Evolutionary conservation across 1,140 invertebrate species (phyloP).

Genomic region (Carposina sasakii): DNA sequence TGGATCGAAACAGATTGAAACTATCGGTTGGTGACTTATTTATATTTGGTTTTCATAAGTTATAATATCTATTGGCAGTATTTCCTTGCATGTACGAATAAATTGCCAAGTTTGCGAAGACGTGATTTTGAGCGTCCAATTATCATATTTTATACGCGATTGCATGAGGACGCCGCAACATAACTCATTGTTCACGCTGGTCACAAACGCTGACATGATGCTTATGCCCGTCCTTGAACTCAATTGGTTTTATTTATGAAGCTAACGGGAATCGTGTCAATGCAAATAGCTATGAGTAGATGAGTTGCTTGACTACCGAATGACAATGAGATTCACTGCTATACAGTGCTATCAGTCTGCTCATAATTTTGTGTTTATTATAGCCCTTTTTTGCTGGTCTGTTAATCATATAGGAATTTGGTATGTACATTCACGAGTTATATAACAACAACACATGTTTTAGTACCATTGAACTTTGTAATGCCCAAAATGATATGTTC

Average conservation of each 20-base stretch:
- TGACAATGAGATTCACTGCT: slow-evolving; percentile 26
- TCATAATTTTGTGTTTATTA: no score
- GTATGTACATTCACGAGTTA: no score
- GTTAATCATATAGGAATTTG: no score
- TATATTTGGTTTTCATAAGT: no score
- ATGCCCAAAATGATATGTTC: slow-evolving; percentile 14
- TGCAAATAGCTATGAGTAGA: slow-evolving; percentile 53
- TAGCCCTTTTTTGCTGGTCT: no score
- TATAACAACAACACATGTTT: no score
- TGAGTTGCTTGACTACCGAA: slow-evolving; percentile 38
- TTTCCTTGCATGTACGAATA: no score
- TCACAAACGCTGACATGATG: slow-evolving; percentile 59
- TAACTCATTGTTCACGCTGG: slow-evolving; percentile 65
- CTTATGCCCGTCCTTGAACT: slow-evolving; percentile 66
- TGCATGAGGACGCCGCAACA: slow-evolving; percentile 59
- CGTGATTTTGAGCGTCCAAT: slow-evolving; percentile 49
- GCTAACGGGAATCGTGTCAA: slow-evolving; percentile 64
- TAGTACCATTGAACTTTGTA: slow-evolving; percentile 14
- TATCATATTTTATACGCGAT: slow-evolving; percentile 65
- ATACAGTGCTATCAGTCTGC: no score
- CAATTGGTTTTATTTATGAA: slow-evolving; percentile 64
- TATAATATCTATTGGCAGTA: no score
- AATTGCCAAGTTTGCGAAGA: no score
- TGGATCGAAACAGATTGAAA: no score
- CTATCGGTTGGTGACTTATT: no score